These are phyloP conservation scores for Mythimna pallens DNA, from an alignment of 2,888 invertebrate genomes.

Conservation along the genomic window DNA sequence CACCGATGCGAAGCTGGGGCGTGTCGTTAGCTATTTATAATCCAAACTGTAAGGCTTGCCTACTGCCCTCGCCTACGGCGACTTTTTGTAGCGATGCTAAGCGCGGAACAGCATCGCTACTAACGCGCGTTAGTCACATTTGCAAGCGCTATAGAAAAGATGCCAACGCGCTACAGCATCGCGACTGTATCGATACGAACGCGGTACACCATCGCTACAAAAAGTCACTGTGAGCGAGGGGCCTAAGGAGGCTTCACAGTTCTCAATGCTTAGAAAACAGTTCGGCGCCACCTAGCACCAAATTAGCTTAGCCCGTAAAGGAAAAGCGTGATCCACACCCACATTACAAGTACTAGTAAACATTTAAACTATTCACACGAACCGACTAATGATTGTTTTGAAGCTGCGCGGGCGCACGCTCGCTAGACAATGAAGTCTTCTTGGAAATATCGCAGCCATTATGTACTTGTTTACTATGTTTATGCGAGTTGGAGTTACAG, in stretches of 20 bases:
- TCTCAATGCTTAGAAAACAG: background rate
- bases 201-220: no score
- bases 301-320: conserved; percentile 4
- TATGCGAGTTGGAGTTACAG: conserved; percentile 1
- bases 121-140: no score
- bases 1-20: no score
- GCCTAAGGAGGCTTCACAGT: background rate
- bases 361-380: conserved; percentile 56
- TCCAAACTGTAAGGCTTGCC: no score
- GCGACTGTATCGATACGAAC: no score
- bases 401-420: conserved; percentile 53
- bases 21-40: no score
- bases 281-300: conserved; percentile 23
- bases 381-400: conserved; percentile 60
- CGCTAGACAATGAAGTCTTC: conserved; percentile 51
- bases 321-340: conserved; percentile 43
- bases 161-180: no score
- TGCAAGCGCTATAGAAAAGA: no score
- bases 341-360: conserved; percentile 43
- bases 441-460: conserved; percentile 31
- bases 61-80: no score
- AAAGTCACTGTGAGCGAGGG: no score
- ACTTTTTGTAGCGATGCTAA: no score
- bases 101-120: no score
- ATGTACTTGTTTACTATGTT: conserved; percentile 18